phyloP scores from a whole-genome alignment of 2,888 invertebrate genomes.

The Dicyrtoma fusca region DNA sequence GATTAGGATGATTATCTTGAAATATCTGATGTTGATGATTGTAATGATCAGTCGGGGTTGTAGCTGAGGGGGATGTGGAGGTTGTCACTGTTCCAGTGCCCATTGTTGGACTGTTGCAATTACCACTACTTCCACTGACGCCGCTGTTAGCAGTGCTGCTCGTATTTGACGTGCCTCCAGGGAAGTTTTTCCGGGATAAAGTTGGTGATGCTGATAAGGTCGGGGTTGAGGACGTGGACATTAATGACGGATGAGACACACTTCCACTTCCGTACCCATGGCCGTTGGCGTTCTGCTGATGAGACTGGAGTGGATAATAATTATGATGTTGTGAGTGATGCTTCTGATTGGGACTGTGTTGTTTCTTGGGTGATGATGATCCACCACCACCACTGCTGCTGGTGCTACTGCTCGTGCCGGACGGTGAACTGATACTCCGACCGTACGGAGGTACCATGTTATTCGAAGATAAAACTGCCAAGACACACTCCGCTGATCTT shows the following conservation, averaged over 20 bases:
- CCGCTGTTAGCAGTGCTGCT: not conserved
- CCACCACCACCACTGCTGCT: not conserved
- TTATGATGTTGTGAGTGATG: not conserved
- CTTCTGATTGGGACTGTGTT: constrained; percentile 13
- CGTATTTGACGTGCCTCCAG: not conserved
- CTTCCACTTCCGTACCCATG: constrained; percentile 5
- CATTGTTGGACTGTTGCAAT: not conserved
- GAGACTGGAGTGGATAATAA: too few species aligned
- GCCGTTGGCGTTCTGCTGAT: too few species aligned
- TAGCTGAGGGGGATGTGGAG: not conserved
- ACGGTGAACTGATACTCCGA: constrained; percentile 34
- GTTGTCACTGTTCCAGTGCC: not conserved
- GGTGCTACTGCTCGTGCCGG: not conserved
- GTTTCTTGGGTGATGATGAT: constrained; percentile 22
- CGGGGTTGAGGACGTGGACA: not conserved
- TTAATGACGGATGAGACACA: constrained; percentile 25
- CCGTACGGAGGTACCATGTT: constrained; percentile 2
- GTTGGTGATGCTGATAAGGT: constrained; percentile 14
- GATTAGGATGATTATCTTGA: constrained; percentile 3
- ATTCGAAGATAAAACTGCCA: constrained; percentile 28
- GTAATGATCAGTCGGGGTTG: too few species aligned
- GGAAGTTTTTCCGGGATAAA: constrained; percentile 27
- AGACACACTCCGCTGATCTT: constrained; percentile 32
- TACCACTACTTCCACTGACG: not conserved
- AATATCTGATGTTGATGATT: not conserved